phyloP scores from a whole-genome alignment of 2,888 invertebrate genomes.

The Synergus umbraculus region DNA sequence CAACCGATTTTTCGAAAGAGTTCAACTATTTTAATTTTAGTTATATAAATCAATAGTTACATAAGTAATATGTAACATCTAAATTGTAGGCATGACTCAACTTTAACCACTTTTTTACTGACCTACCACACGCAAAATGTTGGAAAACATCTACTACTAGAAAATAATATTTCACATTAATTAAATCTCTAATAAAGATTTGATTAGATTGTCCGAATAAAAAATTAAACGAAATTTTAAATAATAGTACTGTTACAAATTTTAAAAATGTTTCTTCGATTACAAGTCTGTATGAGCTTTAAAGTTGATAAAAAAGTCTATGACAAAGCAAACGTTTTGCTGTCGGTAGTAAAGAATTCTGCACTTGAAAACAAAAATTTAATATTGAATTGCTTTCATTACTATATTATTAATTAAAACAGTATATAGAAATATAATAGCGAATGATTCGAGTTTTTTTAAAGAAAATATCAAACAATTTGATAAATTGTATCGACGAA shows the following conservation, averaged over 20 bases:
- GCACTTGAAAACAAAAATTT: not conserved
- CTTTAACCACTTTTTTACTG: not conserved
- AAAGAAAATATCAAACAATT: not conserved
- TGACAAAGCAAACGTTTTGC: not conserved
- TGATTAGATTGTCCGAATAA: not conserved
- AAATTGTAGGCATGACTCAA: not conserved
- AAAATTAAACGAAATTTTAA: not conserved
- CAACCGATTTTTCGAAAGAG: not conserved
- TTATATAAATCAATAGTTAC: too few relatives aligned
- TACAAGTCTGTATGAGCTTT: not conserved
- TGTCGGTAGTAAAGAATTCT: conserved; percentile 7
- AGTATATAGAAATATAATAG: not conserved
- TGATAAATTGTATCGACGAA: not conserved
- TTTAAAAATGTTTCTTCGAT: not conserved
- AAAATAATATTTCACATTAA: not conserved
- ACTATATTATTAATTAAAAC: not conserved
- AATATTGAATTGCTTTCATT: not conserved
- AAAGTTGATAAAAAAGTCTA: conserved; percentile 6
- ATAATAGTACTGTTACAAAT: not conserved
- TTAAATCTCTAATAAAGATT: not conserved
- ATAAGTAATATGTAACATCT: too few relatives aligned
- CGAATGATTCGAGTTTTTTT: not conserved
- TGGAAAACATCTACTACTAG: not conserved
- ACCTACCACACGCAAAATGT: not conserved
- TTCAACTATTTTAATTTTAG: too few relatives aligned